Base-by-base conservation (phyloP, 2,113 vertebrate species). In the Oreocharis arfaki region DNA sequence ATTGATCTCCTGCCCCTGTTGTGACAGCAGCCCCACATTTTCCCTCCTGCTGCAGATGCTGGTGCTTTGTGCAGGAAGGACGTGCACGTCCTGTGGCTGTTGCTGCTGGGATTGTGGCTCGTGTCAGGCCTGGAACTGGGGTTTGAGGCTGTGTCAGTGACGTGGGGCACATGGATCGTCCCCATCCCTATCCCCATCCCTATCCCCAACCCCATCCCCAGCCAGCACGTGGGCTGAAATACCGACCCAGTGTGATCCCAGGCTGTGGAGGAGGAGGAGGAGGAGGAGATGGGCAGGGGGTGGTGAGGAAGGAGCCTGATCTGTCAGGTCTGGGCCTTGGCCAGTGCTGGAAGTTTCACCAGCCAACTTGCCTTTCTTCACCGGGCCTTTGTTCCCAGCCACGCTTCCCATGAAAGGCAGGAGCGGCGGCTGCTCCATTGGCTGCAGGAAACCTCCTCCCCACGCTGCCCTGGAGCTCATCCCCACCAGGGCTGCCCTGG, bases 381-480 rank as follows among this genome's bases (percentile, higher is more conserved):
- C 27, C 3, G 1, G 89, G 83, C 86, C 91, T 96, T 94, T 94
- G 95, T 95, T 95, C 64, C 39, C 92, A 60, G 81, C 47, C 90
- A 52, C 2, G 69, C 87, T 94, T 27, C 32, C 8, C 2, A 27
- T 37, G 87, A 64, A 75, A 87, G 87, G 85, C 95, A 84, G 90
- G 15, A 30, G 1, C 7, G 1, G 80, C 37, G 6, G 84, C 92
- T 81, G 61, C 75, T 96, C 89, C 63, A 3, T 3, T 19, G 92
- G 95, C 92, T 89, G 92, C 49, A 12, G 81, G 77, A 59, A 87
- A 9, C n/a, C 95, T 32, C 87, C 93, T 93, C 79, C 96, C 89
- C 59, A 7, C 10, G 9, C n/a, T 41, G 59, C n/a, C 2, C 57
- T 17, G 23, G 35, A 37, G 57, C 57, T 27, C 57, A 27, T 37